Evolutionary conservation across 1,140 invertebrate genomes (phyloP), one percentile per base, ranked within the genome.

Genomic region (Ericerus pela): DNA sequence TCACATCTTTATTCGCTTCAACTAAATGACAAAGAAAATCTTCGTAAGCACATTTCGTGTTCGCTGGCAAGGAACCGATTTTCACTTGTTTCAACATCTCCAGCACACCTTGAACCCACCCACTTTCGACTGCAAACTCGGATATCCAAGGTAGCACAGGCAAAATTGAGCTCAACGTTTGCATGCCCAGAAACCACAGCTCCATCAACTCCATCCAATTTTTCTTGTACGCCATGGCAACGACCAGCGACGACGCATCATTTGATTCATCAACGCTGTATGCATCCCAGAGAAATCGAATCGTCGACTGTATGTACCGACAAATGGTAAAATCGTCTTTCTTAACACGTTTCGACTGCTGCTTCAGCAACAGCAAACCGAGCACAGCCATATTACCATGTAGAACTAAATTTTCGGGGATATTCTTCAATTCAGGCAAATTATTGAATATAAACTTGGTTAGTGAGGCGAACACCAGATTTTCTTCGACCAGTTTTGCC

Each of bases 181-280:
- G 88, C 86, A 93, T 90, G 12, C 89, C 88, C 20, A 94, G 71
- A 69, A 91, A 93, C 90, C 90, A 94, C 1, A 93, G 71, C 68
- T 93, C 90, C 69, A 82, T 85, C 16, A 93, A 75, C 63, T 92
- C 87, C 67, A 81, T 79, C 90, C 89, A 94, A 58, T 80, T 72
- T 65, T 84, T 81, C 65, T 89, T 88, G 67, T 93, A 94, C 12
- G 77, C 74, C 72, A 87, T 84, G 2, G 86, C 79, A 0, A 93
- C 83, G 2, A 89, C 85, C 30, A 93, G 68, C 53, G 81, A 78
- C 20, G 76, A 80, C 12, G 81, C 80, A 66, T 90, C 84, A 66
- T 82, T 83, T 20, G 84, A 84, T 66, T 93, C 88, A 66, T 90
- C 86, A 27, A 90, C 79, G 62, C 81, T 84, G 64, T 90, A 90